Base-by-base conservation (phyloP, 35 echinoderm and acorn worm species). In the Hemicentrotus pulcherrimus region DNA sequence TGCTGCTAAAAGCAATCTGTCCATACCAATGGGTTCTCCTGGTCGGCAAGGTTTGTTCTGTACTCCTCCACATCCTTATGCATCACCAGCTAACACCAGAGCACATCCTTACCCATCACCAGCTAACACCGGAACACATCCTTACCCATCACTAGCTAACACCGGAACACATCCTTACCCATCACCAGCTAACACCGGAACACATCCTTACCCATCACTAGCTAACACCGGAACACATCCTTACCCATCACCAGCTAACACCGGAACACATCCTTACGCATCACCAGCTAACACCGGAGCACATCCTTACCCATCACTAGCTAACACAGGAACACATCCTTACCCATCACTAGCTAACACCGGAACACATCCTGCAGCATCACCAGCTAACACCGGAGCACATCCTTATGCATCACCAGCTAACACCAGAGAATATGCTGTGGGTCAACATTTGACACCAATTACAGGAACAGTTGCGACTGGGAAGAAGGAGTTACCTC, bases 41-140 rank as follows among this genome's bases (percentile, higher is more conserved):
- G 28, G 65, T 22, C 65, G 2, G 19, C 33, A 85, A 94, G 94
- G 33, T 46, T 94, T 94, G 70, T 94, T 28, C 94, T 85, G 47
- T 70, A 59, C 19, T 94, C 86, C 60, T 46, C n/a, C 15, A 22
- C 91, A 78, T 78, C 65, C 65, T 78, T 78, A 78, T 18, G 0
- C 22, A n/a, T 78, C 65, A 78, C 65, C 65, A 78, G 65, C 65
- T 30, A 22, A 78, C 65, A 78, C 22, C 4, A 22, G 65, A 78
- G 28, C 28, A 78, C 19, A 78, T 28, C 22, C 19, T 6, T 41
- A 90, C 13, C 87, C 2, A 28, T 41, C 35, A 41, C 35, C 35
- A 41, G 35, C 35, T 1, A 41, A 41, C 35, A 41, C 35, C 35
- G 35, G 35, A 41, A 3, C 35, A 41, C 91, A 78, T 78, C 65